Evolutionary conservation across 2,797 vertebrate genomes (phyloP).

Genomic region (Spea hammondii): DNA sequence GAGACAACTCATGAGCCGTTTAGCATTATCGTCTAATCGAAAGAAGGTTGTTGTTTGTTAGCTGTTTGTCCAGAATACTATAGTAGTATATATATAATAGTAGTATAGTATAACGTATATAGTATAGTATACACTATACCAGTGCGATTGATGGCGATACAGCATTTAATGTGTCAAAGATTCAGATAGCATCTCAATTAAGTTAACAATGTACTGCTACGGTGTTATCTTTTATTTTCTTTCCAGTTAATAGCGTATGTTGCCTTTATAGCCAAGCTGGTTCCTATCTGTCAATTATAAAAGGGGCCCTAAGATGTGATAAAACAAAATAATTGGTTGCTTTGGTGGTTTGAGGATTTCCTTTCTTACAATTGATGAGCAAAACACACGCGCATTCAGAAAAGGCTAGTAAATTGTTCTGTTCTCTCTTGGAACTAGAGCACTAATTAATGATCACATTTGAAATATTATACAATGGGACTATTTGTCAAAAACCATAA

Average conservation of each 20-base stretch:
- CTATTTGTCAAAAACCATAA: background rate
- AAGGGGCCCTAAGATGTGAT: slow-evolving; percentile 34
- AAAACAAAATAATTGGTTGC: slow-evolving; percentile 45
- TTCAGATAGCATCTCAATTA: slow-evolving; percentile 47
- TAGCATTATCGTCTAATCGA: slow-evolving; percentile 60
- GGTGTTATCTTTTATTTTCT: slow-evolving; percentile 31
- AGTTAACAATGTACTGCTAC: slow-evolving; percentile 32
- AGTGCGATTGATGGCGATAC: slow-evolving; percentile 20
- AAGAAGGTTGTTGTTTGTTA: slow-evolving; percentile 66
- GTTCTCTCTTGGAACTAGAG: slow-evolving; percentile 29
- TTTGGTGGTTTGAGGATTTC: slow-evolving; percentile 44
- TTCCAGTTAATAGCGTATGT: slow-evolving; percentile 21
- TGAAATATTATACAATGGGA: slow-evolving; percentile 27
- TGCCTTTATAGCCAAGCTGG: slow-evolving; percentile 13
- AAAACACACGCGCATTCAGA: slow-evolving; percentile 28
- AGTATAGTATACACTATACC: slow-evolving; percentile 32
- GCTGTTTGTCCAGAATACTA: slow-evolving; percentile 35
- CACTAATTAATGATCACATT: slow-evolving; percentile 42
- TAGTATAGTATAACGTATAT: too few species aligned
- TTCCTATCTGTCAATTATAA: slow-evolving; percentile 33
- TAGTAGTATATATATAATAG: too few species aligned
- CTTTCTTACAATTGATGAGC: slow-evolving; percentile 33
- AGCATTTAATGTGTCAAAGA: slow-evolving; percentile 39
- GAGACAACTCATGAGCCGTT: too few species aligned
- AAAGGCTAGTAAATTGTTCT: slow-evolving; percentile 34